Percentiles rank a stretch among this genome's conserved stretches.
These are phyloP conservation scores for Sinotaia quadrata DNA, from an alignment of 2,888 invertebrate genomes.

Conservation along the genomic window DNA sequence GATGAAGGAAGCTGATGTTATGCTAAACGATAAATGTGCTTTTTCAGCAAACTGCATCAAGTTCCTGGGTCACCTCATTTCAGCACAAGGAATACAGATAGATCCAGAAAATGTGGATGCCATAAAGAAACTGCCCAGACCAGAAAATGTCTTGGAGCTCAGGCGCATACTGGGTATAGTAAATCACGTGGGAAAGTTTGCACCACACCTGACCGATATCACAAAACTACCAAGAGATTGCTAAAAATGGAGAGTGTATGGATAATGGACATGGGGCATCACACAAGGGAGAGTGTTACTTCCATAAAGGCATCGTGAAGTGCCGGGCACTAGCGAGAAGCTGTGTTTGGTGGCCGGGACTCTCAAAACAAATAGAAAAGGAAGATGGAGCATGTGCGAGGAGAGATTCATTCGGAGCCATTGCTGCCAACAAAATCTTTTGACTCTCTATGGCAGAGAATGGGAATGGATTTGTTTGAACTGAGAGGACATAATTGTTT, in stretches of 20 bases:
- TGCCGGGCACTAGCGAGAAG: too few relatives aligned
- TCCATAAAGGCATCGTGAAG: too few relatives aligned
- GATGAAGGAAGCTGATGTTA: background rate
- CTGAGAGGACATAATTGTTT: too few relatives aligned
- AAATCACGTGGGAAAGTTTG: constrained; percentile 4
- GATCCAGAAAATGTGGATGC: constrained; percentile 6
- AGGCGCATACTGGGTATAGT: background rate
- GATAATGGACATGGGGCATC: background rate
- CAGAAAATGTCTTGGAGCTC: background rate
- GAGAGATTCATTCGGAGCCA: too few relatives aligned
- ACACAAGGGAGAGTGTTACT: background rate
- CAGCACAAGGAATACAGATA: background rate
- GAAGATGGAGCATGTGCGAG: too few relatives aligned
- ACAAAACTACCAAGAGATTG: constrained; percentile 1
- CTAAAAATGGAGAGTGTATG: background rate
- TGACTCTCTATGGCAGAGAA: too few relatives aligned
- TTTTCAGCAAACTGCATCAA: constrained; percentile 28
- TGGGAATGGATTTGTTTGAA: too few relatives aligned
- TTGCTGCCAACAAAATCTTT: too few relatives aligned
- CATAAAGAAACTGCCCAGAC: background rate
- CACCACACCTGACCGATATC: background rate
- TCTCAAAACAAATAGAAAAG: too few relatives aligned
- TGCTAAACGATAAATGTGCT: constrained; percentile 37
- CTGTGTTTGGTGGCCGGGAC: too few relatives aligned
- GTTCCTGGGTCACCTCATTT: constrained; percentile 39